Evolutionary conservation across 1,140 invertebrate species (phyloP).

Genomic region (Cydia fagiglandana): DNA sequence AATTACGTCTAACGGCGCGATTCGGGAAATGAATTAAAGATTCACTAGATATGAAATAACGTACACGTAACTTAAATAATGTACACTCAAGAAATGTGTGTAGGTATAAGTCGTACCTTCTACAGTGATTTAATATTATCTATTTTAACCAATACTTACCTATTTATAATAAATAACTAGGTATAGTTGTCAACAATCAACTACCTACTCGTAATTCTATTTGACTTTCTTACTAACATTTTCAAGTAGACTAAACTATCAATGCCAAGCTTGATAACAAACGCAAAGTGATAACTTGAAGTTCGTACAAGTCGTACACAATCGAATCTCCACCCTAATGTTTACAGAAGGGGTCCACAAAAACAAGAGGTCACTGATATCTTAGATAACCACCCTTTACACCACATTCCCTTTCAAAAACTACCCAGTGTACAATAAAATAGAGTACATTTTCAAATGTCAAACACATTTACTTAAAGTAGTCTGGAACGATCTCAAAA

Average conservation of each 20-base stretch:
- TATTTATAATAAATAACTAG: too few relatives aligned
- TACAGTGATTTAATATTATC: too few relatives aligned
- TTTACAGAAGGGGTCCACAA: conserved; percentile 8
- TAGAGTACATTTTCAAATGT: background rate
- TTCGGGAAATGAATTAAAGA: too few relatives aligned
- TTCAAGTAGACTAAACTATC: background rate
- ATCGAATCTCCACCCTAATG: background rate
- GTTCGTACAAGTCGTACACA: background rate
- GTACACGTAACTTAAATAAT: too few relatives aligned
- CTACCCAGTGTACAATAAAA: background rate
- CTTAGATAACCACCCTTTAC: background rate
- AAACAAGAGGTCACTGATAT: conserved; percentile 18
- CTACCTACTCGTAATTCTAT: too few relatives aligned
- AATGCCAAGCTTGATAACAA: background rate
- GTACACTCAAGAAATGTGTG: too few relatives aligned
- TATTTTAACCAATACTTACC: too few relatives aligned
- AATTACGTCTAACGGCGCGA: too few relatives aligned
- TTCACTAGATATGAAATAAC: too few relatives aligned
- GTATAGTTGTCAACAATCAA: too few relatives aligned
- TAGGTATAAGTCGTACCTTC: too few relatives aligned
- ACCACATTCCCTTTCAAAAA: background rate
- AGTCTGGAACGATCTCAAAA: background rate
- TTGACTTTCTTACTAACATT: too few relatives aligned
- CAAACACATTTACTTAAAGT: background rate
- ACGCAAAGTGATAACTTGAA: conserved; percentile 3